Evolutionary conservation across 2,888 invertebrate species (phyloP).

Genomic region (Adelphocoris suturalis): DNA sequence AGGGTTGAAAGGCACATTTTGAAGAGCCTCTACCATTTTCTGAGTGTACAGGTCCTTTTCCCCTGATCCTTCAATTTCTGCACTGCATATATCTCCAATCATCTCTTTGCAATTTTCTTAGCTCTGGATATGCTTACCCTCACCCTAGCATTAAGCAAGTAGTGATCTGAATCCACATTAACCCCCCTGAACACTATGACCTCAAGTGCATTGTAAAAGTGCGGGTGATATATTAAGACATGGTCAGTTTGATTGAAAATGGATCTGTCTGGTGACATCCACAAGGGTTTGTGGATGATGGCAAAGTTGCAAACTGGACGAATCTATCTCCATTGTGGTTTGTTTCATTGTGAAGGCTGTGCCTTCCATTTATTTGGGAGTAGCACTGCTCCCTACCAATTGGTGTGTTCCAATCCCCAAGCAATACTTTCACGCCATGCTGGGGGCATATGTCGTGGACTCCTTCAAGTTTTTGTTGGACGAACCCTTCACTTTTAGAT

Average conservation of each 20-base stretch:
- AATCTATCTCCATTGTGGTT: slow-evolving; percentile 53
- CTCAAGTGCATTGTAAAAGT: neutral
- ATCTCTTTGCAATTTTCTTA: neutral
- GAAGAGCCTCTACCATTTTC: neutral
- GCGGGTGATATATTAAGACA: neutral
- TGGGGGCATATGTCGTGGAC: neutral
- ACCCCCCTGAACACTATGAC: neutral
- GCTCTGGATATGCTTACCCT: neutral
- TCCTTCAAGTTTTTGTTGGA: neutral
- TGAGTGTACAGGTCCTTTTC: neutral
- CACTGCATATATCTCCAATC: neutral
- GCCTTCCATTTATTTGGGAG: neutral
- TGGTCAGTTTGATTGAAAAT: slow-evolving; percentile 66
- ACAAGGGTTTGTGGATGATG: slow-evolving; percentile 55
- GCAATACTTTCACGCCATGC: neutral
- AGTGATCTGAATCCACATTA: neutral
- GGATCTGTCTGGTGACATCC: slow-evolving; percentile 54
- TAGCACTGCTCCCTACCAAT: neutral
- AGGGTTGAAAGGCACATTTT: neutral
- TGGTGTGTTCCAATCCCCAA: neutral
- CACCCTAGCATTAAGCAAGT: neutral
- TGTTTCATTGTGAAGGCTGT: neutral
- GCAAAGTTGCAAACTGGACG: slow-evolving; percentile 16
- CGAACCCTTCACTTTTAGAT: neutral
- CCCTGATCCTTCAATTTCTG: neutral